Evolutionary conservation across 2,113 vertebrate species (phyloP), one percentile per base, ranked within the genome.

Genomic region (Apus apus): DNA sequence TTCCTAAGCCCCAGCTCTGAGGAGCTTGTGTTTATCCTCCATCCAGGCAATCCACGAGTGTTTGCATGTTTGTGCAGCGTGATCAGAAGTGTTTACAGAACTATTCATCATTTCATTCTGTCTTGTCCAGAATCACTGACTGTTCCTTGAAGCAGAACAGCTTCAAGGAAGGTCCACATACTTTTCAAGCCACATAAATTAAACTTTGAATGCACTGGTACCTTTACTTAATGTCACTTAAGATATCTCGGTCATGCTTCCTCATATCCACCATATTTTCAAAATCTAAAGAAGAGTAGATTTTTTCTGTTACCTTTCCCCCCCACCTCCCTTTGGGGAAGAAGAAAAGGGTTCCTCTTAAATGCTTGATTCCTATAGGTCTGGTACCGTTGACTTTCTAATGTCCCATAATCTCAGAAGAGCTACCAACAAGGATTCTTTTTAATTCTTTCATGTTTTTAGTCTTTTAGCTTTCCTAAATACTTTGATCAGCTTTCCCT

Each of bases 21-120:
- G 82, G 25, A 90, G 32, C 20, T 92, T 21, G 16, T 62, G 34
- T 66, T 79, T 76, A 71, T 89, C 40, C 73, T 58, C 66, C 76
- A 81, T 10, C 11, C 11, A 88, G 34, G 61, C 61, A 50, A 73
- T 8, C 85, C 88, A 45, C 2, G 72, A 70, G 48, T 1, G 17
- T 56, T 46, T 36, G 15, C n/a, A 18, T 73, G 34, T 94, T 84
- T 95, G 61, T 65, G 30, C 45, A 71, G 50, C 15, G 1, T 1
- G 15, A 60, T 61, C 60, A 45, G 15, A 56, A 54, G 70, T 62
- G 38, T 86, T 97, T 93, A 92, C 67, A 95, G 60, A 90, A 51
- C 34, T 71, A 96, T 93, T 94, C 62, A 94, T 96, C 86, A 95
- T 76, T 58, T 53, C 84, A 87, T 95, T 94, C 73, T 45, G 5